Evolutionary conservation across 2,888 invertebrate species (phyloP).

Genomic region (Ophonus ardosiacus): DNA sequence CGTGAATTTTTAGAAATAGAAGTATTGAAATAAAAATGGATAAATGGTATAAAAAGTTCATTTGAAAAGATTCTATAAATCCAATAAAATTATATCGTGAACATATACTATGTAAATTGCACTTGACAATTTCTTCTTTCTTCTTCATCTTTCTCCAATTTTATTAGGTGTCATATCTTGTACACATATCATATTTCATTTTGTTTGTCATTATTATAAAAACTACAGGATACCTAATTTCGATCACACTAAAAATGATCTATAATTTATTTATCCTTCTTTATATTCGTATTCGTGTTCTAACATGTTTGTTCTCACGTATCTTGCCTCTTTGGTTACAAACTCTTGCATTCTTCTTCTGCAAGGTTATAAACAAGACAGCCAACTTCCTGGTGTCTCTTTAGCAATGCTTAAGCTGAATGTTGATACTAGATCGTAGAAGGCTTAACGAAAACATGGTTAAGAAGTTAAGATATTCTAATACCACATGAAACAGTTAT

Average conservation of each 20-base stretch:
- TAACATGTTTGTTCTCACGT: neutral
- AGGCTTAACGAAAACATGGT: neutral
- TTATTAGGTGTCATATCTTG: too few relatives aligned
- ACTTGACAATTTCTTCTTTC: too few relatives aligned
- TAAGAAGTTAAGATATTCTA: too few relatives aligned
- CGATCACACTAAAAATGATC: neutral
- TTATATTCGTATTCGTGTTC: neutral
- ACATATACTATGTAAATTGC: too few relatives aligned
- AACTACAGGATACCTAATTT: neutral
- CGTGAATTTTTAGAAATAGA: too few relatives aligned
- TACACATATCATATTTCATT: neutral
- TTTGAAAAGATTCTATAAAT: too few relatives aligned
- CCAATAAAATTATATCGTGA: too few relatives aligned
- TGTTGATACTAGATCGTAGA: neutral
- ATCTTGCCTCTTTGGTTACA: neutral
- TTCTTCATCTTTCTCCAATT: too few relatives aligned
- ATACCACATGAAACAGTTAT: too few relatives aligned
- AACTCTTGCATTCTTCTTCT: conserved; percentile 16
- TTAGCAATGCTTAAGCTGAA: neutral
- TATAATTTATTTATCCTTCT: neutral
- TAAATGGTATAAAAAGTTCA: too few relatives aligned
- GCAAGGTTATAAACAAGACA: conserved; percentile 54
- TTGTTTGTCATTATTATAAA: neutral
- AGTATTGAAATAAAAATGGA: too few relatives aligned
- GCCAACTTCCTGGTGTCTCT: conserved; percentile 50